These are phyloP conservation scores for Lasaia peninsularis DNA, from an alignment of 1,140 invertebrate species.

Conservation along the genomic window DNA sequence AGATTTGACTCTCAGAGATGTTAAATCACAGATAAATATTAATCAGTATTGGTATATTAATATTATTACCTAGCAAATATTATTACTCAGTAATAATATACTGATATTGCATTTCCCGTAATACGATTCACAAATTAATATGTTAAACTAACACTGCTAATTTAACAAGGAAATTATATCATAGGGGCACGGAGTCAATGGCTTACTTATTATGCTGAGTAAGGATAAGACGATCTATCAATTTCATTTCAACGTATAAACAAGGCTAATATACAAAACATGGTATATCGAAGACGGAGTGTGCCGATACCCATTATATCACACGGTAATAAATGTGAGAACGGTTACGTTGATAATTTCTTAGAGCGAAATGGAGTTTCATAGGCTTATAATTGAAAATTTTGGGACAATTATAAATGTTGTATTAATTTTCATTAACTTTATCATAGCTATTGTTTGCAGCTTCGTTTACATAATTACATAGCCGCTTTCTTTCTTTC, in stretches of 20 bases:
- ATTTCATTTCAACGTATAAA: not conserved
- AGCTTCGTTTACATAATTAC: too few species aligned
- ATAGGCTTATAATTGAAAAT: not conserved
- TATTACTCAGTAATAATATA: not conserved
- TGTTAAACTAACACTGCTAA: not conserved
- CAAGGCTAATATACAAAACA: constrained; percentile 1
- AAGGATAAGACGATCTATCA: constrained; percentile 5
- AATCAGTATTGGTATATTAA: not conserved
- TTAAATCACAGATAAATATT: too few species aligned
- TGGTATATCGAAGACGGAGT: not conserved
- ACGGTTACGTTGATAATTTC: constrained; percentile 7
- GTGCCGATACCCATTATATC: constrained; percentile 2
- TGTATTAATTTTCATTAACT: too few species aligned
- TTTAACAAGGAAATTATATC: constrained; percentile 6
- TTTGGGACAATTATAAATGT: not conserved
- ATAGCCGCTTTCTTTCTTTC: too few species aligned
- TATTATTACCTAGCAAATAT: not conserved
- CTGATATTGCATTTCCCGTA: not conserved
- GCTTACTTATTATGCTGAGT: constrained; percentile 7
- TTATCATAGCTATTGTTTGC: too few species aligned
- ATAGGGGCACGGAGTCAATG: not conserved
- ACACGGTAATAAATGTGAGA: constrained; percentile 7
- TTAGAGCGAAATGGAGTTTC: not conserved
- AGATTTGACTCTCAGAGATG: too few species aligned
- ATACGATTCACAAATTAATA: not conserved